phyloP scores from a whole-genome alignment of 2,113 vertebrate genomes.

The Embiotoca jacksoni region DNA sequence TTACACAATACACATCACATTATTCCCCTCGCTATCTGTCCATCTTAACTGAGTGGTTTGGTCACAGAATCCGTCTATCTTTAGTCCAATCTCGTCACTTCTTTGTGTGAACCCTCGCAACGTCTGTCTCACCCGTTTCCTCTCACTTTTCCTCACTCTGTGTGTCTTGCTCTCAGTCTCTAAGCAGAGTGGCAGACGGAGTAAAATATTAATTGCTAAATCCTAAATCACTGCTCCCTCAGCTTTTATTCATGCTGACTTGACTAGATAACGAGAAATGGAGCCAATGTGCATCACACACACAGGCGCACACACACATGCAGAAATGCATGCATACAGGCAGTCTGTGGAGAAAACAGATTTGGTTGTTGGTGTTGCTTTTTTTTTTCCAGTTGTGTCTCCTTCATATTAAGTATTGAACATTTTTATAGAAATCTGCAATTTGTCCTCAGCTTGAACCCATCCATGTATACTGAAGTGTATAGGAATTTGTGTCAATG shows the following conservation, averaged over 20 bases:
- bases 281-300: conserved; percentile 57
- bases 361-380: conserved; percentile 14
- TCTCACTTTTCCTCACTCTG: conserved; percentile 11
- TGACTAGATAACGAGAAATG: conserved; percentile 75
- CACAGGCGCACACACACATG: conserved; percentile 42
- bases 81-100: conserved; percentile 38
- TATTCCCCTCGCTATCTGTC: conserved; percentile 41
- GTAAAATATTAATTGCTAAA: conserved; percentile 85
- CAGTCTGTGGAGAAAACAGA: background rate
- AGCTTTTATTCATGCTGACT: conserved; percentile 80
- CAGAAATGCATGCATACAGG: conserved; percentile 43
- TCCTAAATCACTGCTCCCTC: conserved; percentile 82
- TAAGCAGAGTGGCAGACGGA: conserved; percentile 77
- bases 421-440: conserved; percentile 6
- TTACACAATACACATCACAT: conserved; percentile 61
- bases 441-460: conserved; percentile 14
- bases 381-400: background rate
- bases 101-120: conserved; percentile 46
- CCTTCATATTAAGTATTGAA: background rate
- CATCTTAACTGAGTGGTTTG: conserved; percentile 48
- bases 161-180: conserved; percentile 51
- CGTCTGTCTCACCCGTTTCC: conserved; percentile 46
- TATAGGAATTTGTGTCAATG: background rate
- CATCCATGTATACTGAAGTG: background rate
- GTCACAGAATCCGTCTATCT: conserved; percentile 42